These are phyloP conservation scores for Conger conger DNA, from an alignment of 2,113 vertebrate species.

Conservation along the genomic window DNA sequence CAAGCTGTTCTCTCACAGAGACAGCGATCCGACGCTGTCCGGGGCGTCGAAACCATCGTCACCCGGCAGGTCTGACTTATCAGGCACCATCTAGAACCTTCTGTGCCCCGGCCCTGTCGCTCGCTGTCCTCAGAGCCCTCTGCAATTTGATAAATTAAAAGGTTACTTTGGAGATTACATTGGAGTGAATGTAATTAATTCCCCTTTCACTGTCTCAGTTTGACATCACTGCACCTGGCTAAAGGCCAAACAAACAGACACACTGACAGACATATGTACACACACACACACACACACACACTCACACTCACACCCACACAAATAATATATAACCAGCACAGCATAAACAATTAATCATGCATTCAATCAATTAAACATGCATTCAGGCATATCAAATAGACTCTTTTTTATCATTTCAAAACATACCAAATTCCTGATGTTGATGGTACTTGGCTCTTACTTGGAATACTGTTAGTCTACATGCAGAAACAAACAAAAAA, in stretches of 20 bases:
- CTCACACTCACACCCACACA: not conserved
- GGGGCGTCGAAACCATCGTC: not conserved
- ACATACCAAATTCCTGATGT: not conserved
- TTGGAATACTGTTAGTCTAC: too few species aligned
- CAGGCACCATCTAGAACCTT: constrained; percentile 23
- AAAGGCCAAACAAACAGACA: not conserved
- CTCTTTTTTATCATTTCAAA: not conserved
- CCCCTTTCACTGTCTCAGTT: constrained; percentile 25
- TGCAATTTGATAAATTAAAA: constrained; percentile 60
- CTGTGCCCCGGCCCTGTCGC: constrained; percentile 9
- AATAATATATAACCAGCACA: not conserved
- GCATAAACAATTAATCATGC: not conserved
- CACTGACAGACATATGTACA: too few species aligned
- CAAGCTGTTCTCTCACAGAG: not conserved
- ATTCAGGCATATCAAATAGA: not conserved
- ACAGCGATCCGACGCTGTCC: not conserved
- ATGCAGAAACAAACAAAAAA: constrained; percentile 22
- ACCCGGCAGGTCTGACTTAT: not conserved
- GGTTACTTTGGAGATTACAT: constrained; percentile 55
- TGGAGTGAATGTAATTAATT: constrained; percentile 43
- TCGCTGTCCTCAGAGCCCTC: constrained; percentile 35
- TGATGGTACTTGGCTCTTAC: too few species aligned
- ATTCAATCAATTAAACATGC: not conserved
- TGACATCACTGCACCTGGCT: not conserved
- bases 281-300: not conserved